phyloP scores from a whole-genome alignment of 1,140 invertebrate species.

The Dysdera silvatica region DNA sequence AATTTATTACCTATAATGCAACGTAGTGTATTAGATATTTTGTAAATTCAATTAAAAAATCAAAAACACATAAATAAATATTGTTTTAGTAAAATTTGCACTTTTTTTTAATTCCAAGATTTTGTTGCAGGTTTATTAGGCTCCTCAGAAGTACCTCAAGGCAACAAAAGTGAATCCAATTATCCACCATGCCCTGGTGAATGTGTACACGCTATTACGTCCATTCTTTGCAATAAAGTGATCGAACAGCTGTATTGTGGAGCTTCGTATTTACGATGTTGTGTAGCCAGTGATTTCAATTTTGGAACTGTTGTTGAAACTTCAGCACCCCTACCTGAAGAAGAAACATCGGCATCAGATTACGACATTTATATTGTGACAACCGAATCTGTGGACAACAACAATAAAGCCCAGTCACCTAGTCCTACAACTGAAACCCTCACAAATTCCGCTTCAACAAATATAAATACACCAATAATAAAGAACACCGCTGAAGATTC shows the following conservation, averaged over 20 bases:
- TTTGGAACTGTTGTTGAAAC: slow-evolving; percentile 34
- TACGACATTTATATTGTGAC: slow-evolving; percentile 8
- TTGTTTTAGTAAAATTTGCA: too few relatives aligned
- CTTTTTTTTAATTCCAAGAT: too few relatives aligned
- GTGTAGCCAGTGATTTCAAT: slow-evolving; percentile 28
- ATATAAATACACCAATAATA: neutral
- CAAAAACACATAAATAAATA: too few relatives aligned
- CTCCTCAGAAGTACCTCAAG: slow-evolving; percentile 8
- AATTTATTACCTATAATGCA: too few relatives aligned
- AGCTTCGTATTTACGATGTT: slow-evolving; percentile 32
- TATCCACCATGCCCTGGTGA: slow-evolving; percentile 34
- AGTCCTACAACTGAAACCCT: neutral
- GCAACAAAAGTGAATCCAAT: neutral
- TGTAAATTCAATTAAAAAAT: too few relatives aligned
- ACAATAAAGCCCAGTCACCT: neutral
- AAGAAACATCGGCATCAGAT: neutral
- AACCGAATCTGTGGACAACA: neutral
- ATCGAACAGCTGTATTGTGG: slow-evolving; percentile 34
- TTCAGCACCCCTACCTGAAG: slow-evolving; percentile 30
- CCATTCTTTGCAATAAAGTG: slow-evolving; percentile 35
- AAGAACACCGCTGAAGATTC: neutral
- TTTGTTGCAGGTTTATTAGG: slow-evolving; percentile 13
- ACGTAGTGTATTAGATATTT: too few relatives aligned
- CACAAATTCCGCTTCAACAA: neutral
- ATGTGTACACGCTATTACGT: slow-evolving; percentile 36